Percentiles rank a stretch among this genome's conserved stretches.
phyloP scores from a whole-genome alignment of 2,113 vertebrate species.

The Narcine bancroftii region DNA sequence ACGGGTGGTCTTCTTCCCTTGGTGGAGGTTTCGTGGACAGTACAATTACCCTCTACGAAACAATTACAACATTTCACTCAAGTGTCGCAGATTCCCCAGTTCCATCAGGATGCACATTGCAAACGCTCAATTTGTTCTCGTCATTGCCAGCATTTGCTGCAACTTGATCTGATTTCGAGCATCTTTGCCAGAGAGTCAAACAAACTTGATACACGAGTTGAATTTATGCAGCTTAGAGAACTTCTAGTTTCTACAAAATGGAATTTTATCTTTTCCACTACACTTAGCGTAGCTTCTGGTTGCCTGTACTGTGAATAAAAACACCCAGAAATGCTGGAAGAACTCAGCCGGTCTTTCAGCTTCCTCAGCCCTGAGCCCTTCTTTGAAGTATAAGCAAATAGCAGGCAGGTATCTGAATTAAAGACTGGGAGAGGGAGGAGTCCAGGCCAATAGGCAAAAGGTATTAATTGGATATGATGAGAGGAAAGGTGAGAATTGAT shows the following conservation, averaged over 20 bases:
- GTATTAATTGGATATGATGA: too few species aligned
- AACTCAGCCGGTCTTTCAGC: too few species aligned
- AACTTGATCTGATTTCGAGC: background rate
- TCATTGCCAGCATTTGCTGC: background rate
- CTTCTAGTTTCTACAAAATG: background rate
- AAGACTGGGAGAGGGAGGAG: too few species aligned
- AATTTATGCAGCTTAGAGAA: background rate
- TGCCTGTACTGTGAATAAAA: background rate
- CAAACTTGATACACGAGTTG: background rate
- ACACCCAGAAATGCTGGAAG: too few species aligned
- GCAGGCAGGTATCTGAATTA: too few species aligned
- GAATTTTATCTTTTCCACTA: background rate
- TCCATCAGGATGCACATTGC: background rate
- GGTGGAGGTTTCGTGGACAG: background rate
- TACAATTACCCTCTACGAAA: background rate
- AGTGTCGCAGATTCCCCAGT: too few species aligned
- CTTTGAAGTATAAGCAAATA: too few species aligned
- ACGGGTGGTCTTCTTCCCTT: background rate
- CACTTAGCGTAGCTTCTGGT: background rate
- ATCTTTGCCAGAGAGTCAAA: background rate
- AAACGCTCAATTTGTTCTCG: background rate
- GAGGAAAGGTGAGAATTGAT: too few species aligned
- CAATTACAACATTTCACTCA: background rate
- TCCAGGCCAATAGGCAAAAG: too few species aligned
- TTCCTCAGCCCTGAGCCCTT: too few species aligned